Percentiles rank a stretch among this genome's conserved stretches.
Conservation (phyloP, 2,888 invertebrate species). For the Herminia tarsipennalis region DNA sequence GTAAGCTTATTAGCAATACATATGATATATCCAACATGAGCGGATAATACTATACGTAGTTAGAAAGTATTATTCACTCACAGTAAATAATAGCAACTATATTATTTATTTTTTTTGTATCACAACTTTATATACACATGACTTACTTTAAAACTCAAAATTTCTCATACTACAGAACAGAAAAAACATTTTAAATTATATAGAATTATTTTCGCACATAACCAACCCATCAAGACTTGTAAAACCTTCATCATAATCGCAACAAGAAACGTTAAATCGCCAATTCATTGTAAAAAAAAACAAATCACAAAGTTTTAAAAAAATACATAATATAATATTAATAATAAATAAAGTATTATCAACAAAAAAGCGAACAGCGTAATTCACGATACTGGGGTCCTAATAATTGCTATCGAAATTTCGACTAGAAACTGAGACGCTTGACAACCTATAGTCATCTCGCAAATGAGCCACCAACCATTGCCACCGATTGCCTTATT, state of each 20-base stretch:
- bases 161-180: slow-evolving; percentile 1
- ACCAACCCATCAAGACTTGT: slow-evolving; percentile 39
- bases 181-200: neutral
- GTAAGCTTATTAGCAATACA: slow-evolving; percentile 1
- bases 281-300: slow-evolving; percentile 48
- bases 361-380: slow-evolving; percentile 37
- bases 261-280: slow-evolving; percentile 38
- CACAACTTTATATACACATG: slow-evolving; percentile 14
- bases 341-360: slow-evolving; percentile 54
- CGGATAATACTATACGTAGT: no score
- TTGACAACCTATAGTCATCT: no score
- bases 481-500: no score
- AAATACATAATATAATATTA: slow-evolving; percentile 47
- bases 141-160: neutral
- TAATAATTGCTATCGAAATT: no score
- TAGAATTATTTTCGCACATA: neutral
- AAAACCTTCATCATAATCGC: slow-evolving; percentile 35
- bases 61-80: no score
- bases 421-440: no score
- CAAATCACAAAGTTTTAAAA: slow-evolving; percentile 53
- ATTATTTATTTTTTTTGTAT: slow-evolving; percentile 6
- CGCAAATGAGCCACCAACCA: no score
- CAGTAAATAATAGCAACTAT: neutral
- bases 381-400: slow-evolving; percentile 22
- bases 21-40: neutral